Evolutionary conservation across 2,888 invertebrate genomes (phyloP).

Genomic region (Stictocephala bisonia): DNA sequence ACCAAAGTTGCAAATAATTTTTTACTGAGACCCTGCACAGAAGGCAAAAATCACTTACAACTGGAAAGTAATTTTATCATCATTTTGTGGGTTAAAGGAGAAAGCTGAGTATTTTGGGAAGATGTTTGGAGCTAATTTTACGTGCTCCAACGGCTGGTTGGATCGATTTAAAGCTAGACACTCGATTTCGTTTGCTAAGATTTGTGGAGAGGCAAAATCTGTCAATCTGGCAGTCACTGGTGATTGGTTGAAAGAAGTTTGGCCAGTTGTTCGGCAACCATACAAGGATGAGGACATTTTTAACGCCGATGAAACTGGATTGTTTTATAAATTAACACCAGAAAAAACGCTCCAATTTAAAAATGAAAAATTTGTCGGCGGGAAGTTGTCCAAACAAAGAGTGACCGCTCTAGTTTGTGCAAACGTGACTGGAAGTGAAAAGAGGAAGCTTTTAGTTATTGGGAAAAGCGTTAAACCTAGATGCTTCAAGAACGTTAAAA

Average conservation of each 20-base stretch:
- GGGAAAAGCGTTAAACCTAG: conserved; percentile 27
- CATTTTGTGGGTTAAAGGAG: too few species aligned
- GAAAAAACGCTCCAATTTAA: conserved; percentile 58
- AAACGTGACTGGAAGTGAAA: conserved; percentile 62
- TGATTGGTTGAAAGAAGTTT: conserved; percentile 10
- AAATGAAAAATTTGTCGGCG: conserved; percentile 60
- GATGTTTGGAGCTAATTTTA: conserved; percentile 16
- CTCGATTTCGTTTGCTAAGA: conserved; percentile 30
- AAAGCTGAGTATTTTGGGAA: conserved; percentile 25
- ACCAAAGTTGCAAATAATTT: too few species aligned
- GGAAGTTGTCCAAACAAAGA: conserved; percentile 59
- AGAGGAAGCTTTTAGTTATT: conserved; percentile 54
- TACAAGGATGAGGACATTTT: conserved; percentile 55
- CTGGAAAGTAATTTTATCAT: too few species aligned
- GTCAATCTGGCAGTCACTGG: conserved; percentile 14
- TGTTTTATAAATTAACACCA: conserved; percentile 56
- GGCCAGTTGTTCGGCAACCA: conserved; percentile 19
- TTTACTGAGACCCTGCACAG: too few species aligned
- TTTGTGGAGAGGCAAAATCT: conserved; percentile 27
- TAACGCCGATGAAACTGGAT: conserved; percentile 58
- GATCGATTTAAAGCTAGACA: conserved; percentile 37
- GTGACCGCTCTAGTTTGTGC: conserved; percentile 61
- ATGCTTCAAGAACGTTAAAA: conserved; percentile 37
- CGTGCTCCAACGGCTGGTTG: conserved; percentile 26
- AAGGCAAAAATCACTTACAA: too few species aligned